Evolutionary conservation across 2,888 invertebrate species (phyloP).

Genomic region (Villa cingulata): DNA sequence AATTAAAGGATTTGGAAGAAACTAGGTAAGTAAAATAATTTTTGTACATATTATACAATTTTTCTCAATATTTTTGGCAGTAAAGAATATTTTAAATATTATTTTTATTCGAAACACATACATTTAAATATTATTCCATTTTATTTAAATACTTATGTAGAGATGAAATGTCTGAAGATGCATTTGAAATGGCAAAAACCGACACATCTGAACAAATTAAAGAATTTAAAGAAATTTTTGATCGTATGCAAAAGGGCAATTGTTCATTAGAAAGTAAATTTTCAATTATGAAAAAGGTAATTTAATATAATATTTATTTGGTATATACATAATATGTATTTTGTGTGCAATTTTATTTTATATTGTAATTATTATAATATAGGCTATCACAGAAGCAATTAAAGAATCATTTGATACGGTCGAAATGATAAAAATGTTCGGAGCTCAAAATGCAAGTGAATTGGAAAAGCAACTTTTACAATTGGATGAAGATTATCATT

Average conservation of each 20-base stretch:
- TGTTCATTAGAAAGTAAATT: constrained; percentile 51
- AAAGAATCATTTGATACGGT: constrained; percentile 61
- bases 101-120: no score
- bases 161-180: constrained; percentile 46
- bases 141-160: constrained; percentile 37
- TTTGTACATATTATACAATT: background rate
- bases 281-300: constrained; percentile 50
- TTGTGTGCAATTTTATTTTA: background rate
- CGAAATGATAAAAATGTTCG: constrained; percentile 58
- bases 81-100: no score
- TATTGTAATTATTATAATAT: constrained; percentile 13
- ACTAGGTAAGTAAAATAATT: constrained; percentile 41
- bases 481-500: constrained; percentile 46
- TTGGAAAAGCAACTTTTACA: constrained; percentile 44
- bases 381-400: constrained; percentile 62
- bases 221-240: constrained; percentile 50
- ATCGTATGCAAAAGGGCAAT: constrained; percentile 50
- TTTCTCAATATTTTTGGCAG: no score
- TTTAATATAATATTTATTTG: background rate
- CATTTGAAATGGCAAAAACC: constrained; percentile 52
- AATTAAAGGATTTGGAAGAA: constrained; percentile 55
- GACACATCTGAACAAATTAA: constrained; percentile 58
- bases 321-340: background rate
- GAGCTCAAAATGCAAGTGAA: constrained; percentile 51
- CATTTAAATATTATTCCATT: background rate